A percentile compares a stretch with the other conserved stretches of the same genome.
Conservation (phyloP, 2,888 invertebrate genomes). For the Saturnia pavonia region DNA sequence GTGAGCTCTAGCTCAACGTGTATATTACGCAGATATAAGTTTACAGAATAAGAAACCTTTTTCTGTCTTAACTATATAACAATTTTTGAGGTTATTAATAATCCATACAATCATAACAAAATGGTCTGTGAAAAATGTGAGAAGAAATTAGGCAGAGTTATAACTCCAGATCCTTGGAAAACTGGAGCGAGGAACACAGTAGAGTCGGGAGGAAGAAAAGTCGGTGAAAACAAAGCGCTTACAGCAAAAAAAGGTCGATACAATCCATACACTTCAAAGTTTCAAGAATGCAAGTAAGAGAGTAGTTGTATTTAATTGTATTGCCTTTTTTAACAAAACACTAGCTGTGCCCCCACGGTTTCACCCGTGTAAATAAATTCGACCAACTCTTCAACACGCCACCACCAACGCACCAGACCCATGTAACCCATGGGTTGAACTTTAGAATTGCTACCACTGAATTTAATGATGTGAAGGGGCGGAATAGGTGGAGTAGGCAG, state of each 20-base stretch:
- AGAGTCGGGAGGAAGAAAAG: slow-evolving; percentile 93
- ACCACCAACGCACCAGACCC: too few relatives aligned
- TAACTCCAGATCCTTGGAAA: slow-evolving; percentile 99
- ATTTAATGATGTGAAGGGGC: too few relatives aligned
- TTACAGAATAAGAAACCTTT: neutral
- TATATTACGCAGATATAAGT: neutral
- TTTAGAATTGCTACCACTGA: too few relatives aligned
- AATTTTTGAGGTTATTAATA: neutral
- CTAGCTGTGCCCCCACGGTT: too few relatives aligned
- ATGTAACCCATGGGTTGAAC: too few relatives aligned
- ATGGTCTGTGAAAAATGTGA: slow-evolving; percentile 97
- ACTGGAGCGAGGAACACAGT: slow-evolving; percentile 94
- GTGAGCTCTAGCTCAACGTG: too few relatives aligned
- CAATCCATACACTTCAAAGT: slow-evolving; percentile 90
- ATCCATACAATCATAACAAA: slow-evolving; percentile 22
- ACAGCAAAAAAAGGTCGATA: slow-evolving; percentile 91
- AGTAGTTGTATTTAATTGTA: neutral
- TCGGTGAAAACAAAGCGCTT: slow-evolving; percentile 97
- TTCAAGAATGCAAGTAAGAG: slow-evolving; percentile 86
- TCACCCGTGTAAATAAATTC: too few relatives aligned
- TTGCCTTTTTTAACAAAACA: neutral
- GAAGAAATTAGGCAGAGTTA: slow-evolving; percentile 94
- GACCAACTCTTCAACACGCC: too few relatives aligned
- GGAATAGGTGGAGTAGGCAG: too few relatives aligned
- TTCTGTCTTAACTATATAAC: neutral